phyloP scores from a whole-genome alignment of 2,113 vertebrate species.

The Dolichotis patagonum region DNA sequence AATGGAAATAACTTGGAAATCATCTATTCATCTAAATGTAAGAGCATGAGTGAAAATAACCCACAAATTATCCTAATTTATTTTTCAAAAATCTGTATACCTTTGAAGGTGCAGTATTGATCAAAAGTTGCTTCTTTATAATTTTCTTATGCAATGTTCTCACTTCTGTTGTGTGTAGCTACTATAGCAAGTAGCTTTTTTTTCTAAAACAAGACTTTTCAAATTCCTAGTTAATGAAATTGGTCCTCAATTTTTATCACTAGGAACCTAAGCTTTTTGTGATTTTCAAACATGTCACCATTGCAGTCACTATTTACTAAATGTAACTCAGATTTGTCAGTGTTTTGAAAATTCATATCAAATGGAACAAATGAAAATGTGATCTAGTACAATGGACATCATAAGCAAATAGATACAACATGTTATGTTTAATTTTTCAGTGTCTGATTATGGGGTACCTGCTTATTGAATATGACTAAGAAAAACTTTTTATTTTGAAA shows the following conservation, averaged over 20 bases:
- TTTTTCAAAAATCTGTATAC: not conserved
- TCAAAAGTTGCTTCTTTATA: not conserved
- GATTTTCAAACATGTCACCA: not conserved
- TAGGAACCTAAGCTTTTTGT: not conserved
- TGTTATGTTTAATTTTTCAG: not conserved
- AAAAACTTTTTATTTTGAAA: not conserved
- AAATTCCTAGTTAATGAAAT: not conserved
- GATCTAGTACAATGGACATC: not conserved
- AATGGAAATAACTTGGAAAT: not conserved
- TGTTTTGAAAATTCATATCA: not conserved
- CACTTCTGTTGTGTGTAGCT: not conserved
- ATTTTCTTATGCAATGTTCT: not conserved
- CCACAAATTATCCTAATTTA: not conserved
- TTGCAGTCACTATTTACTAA: not conserved
- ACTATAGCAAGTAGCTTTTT: not conserved
- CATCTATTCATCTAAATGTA: not conserved
- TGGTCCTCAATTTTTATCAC: not conserved
- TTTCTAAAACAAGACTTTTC: not conserved
- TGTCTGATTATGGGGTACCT: not conserved
- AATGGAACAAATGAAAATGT: not conserved
- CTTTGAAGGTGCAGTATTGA: not conserved
- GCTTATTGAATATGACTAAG: too few relatives aligned
- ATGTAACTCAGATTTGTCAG: not conserved
- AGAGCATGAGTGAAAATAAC: not conserved
- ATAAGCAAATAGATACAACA: not conserved